Percentiles rank a stretch among this genome's conserved stretches.
Evolutionary conservation across 2,113 vertebrate genomes (phyloP).

Genomic region (Trochalopteron elliotii): DNA sequence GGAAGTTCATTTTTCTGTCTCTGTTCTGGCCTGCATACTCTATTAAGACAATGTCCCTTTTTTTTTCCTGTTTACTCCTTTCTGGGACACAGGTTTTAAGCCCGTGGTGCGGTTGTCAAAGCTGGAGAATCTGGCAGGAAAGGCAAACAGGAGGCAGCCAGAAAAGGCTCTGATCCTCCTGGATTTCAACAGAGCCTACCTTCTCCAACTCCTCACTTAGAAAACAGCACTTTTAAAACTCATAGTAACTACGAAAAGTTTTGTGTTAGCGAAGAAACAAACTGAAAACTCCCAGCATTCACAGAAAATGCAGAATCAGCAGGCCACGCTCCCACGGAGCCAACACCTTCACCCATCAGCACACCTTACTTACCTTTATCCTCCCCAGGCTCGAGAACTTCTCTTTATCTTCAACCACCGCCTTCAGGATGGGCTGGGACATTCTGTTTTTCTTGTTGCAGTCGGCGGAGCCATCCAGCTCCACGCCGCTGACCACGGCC

Average conservation of each 20-base stretch:
- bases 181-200: neutral
- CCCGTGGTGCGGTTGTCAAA: neutral
- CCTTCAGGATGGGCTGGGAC: conserved; percentile 79
- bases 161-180: neutral
- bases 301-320: fast-evolving
- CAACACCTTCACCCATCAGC: neutral
- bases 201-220: neutral
- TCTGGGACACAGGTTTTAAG: neutral
- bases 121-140: neutral
- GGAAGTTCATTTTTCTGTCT: neutral
- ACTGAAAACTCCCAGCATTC: neutral
- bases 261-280: neutral
- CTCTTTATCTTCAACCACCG: conserved; percentile 76
- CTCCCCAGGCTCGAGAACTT: conserved; percentile 75
- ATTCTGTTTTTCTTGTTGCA: conserved; percentile 77
- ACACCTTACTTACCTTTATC: conserved; percentile 75
- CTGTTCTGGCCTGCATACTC: neutral
- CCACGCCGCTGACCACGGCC: conserved; percentile 89
- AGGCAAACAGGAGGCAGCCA: neutral
- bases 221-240: neutral
- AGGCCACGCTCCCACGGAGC: fast-evolving
- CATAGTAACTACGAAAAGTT: fast-evolving
- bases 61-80: neutral
- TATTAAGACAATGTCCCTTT: neutral
- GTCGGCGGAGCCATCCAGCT: conserved; percentile 67